These are phyloP conservation scores for Limanda limanda DNA, from an alignment of 2,113 vertebrate genomes.

Conservation along the genomic window DNA sequence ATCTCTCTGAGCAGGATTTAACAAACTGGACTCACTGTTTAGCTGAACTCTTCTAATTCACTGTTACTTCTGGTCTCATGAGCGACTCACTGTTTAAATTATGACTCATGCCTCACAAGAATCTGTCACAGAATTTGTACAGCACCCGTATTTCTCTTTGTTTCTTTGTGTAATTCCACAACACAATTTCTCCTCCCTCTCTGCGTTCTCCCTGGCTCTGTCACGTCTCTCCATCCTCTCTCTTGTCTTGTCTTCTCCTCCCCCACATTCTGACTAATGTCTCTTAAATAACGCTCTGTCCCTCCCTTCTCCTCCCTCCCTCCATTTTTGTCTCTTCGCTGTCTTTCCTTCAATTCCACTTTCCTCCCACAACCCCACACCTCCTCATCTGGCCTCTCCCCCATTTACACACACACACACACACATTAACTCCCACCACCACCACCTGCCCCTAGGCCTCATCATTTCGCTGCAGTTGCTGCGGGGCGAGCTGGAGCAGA, in stretches of 20 bases:
- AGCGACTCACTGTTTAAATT: constrained; percentile 35
- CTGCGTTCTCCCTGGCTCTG: constrained; percentile 41
- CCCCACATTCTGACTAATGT: constrained; percentile 77
- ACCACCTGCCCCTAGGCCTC: constrained; percentile 84
- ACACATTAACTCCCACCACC: neutral
- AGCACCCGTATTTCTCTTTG: constrained; percentile 30
- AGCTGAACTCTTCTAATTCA: constrained; percentile 11
- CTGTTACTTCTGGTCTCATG: constrained; percentile 15
- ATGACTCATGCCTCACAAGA: constrained; percentile 56
- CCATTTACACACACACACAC: neutral
- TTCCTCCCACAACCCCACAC: constrained; percentile 32
- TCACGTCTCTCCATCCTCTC: constrained; percentile 63
- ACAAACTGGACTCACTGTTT: constrained; percentile 14
- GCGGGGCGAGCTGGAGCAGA: constrained; percentile 95
- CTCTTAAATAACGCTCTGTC: constrained; percentile 66
- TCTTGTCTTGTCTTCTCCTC: constrained; percentile 68
- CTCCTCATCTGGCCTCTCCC: constrained; percentile 26
- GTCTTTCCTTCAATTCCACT: constrained; percentile 33
- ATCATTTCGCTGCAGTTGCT: constrained; percentile 96
- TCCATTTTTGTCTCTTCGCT: constrained; percentile 31
- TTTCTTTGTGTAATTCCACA: constrained; percentile 39
- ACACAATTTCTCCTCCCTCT: constrained; percentile 31
- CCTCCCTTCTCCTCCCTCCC: constrained; percentile 37
- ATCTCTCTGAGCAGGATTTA: constrained; percentile 13
- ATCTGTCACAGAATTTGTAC: constrained; percentile 37